phyloP scores from a whole-genome alignment of 2,797 vertebrate genomes.

The Mergus octosetaceus region DNA sequence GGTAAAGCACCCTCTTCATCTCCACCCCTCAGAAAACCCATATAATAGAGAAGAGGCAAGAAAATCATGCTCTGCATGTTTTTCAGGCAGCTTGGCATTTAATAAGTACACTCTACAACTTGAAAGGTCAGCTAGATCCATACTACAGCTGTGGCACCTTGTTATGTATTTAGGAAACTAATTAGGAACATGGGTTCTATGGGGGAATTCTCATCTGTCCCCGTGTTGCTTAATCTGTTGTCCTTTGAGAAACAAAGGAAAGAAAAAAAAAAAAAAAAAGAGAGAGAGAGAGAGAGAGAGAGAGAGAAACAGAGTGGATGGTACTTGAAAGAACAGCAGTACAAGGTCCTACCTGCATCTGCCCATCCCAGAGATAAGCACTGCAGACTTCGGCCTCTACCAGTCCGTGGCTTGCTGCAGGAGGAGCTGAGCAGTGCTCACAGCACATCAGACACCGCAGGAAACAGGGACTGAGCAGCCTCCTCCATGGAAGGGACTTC shows the following conservation, averaged over 20 bases:
- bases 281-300: too few relatives aligned
- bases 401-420: neutral
- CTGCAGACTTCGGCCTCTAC: neutral
- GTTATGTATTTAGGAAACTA: constrained; percentile 25
- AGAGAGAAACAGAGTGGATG: neutral
- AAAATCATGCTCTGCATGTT: neutral
- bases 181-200: neutral
- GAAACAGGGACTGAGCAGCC: neutral
- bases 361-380: neutral
- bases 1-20: neutral
- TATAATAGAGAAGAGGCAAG: neutral
- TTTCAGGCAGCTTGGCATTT: neutral
- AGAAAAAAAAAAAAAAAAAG: neutral
- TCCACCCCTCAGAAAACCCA: neutral
- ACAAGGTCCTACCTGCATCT: neutral
- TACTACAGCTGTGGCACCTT: neutral
- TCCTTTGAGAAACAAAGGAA: neutral
- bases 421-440: neutral
- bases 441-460: neutral
- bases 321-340: neutral
- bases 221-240: neutral
- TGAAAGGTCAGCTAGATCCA: constrained; percentile 17
- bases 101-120: neutral
- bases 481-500: neutral
- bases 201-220: neutral